These are phyloP conservation scores for Hoplodrina ambigua DNA, from an alignment of 2,888 invertebrate genomes.

Conservation along the genomic window DNA sequence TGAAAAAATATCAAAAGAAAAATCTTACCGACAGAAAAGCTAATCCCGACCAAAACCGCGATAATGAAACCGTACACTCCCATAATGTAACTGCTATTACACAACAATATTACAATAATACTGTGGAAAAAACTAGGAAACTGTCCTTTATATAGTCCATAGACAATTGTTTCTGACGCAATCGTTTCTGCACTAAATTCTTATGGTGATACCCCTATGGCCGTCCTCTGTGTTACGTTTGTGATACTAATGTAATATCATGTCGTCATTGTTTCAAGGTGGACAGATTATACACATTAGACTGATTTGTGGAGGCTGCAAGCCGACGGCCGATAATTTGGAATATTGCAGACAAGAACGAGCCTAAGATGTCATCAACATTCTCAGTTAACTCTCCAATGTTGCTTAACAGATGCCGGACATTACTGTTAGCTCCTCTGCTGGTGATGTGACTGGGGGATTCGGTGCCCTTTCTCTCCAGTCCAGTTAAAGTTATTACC, in stretches of 20 bases:
- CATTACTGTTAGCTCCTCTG: too few species aligned
- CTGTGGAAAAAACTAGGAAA: slow-evolving; percentile 45
- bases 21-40: slow-evolving; percentile 51
- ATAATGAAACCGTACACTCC: slow-evolving; percentile 24
- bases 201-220: slow-evolving; percentile 75
- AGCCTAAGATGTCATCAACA: too few species aligned
- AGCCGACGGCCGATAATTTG: too few species aligned
- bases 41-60: slow-evolving; percentile 36
- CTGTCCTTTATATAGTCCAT: slow-evolving; percentile 47
- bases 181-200: slow-evolving; percentile 72
- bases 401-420: too few species aligned
- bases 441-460: too few species aligned
- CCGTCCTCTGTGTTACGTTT: slow-evolving; percentile 30
- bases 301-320: neutral
- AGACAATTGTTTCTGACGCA: slow-evolving; percentile 58
- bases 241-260: slow-evolving; percentile 10
- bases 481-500: too few species aligned
- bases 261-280: slow-evolving; percentile 42
- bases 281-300: slow-evolving; percentile 2
- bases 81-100: slow-evolving; percentile 44
- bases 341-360: too few species aligned
- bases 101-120: slow-evolving; percentile 22
- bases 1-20: neutral
- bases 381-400: too few species aligned
- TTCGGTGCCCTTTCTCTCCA: too few species aligned